A percentile compares a stretch with the other conserved stretches of the same genome.
Conservation (phyloP, 1,140 invertebrate species). For the Hesperophylax magnus region DNA sequence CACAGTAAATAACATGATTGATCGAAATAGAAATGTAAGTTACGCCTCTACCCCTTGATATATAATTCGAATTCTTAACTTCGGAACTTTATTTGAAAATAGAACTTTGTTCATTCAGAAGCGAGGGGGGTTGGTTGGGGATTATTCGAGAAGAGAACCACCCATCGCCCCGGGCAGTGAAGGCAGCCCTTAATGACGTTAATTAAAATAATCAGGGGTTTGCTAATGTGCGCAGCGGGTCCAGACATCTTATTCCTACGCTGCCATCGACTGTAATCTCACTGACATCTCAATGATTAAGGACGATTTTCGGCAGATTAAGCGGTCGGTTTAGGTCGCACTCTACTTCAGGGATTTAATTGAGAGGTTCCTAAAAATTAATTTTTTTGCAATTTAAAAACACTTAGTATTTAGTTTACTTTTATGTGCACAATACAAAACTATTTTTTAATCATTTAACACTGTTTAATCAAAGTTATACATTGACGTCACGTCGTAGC, state of each 20-base stretch:
- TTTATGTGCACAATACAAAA: too few species aligned
- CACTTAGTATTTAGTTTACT: too few species aligned
- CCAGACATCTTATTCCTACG: neutral
- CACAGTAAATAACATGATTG: too few species aligned
- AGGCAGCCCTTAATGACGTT: constrained; percentile 11
- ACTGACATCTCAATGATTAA: constrained; percentile 1
- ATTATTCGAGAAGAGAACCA: neutral
- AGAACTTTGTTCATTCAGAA: neutral
- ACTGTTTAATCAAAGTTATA: too few species aligned
- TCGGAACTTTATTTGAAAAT: constrained; percentile 1
- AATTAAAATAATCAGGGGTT: constrained; percentile 20
- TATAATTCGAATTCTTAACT: constrained; percentile 4
- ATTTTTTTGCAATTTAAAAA: too few species aligned
- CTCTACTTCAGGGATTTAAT: too few species aligned
- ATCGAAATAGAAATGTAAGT: too few species aligned
- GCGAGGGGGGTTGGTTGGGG: neutral
- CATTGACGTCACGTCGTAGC: too few species aligned
- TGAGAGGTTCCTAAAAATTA: too few species aligned
- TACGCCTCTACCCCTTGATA: neutral
- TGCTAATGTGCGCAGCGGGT: constrained; percentile 2
- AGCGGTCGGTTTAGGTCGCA: too few species aligned
- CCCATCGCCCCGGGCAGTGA: neutral
- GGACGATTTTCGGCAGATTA: neutral
- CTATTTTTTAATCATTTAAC: too few species aligned
- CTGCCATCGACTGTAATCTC: neutral